These are phyloP conservation scores for Triplophysa dalaica DNA, from an alignment of 2,113 vertebrate genomes.

Conservation along the genomic window DNA sequence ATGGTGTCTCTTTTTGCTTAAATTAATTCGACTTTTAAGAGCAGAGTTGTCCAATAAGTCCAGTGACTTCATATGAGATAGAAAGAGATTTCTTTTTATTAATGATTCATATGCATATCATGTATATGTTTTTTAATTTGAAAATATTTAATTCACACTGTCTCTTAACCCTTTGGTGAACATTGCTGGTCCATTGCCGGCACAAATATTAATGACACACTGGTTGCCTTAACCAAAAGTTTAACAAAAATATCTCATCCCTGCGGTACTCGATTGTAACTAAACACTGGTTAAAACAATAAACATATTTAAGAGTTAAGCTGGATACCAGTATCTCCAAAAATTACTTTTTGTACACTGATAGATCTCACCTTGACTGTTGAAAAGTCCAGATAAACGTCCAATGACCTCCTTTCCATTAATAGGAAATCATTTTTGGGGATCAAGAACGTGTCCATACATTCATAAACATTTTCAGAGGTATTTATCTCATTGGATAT, in stretches of 20 bases:
- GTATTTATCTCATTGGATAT: not conserved
- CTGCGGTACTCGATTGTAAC: no score
- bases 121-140: no score
- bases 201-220: no score
- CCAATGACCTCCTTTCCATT: not conserved
- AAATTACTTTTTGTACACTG: not conserved
- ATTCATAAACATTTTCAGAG: slow-evolving; percentile 34
- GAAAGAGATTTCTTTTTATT: not conserved
- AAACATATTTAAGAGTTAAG: no score
- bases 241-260: no score
- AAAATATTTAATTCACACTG: no score
- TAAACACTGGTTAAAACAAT: no score
- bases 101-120: not conserved
- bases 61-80: slow-evolving; percentile 31
- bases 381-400: slow-evolving; percentile 38
- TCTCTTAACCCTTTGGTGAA: no score
- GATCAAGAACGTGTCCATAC: slow-evolving; percentile 21
- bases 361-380: slow-evolving; percentile 35
- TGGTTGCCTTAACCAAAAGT: no score
- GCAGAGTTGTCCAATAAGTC: slow-evolving; percentile 52
- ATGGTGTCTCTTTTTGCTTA: slow-evolving; percentile 50
- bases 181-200: no score
- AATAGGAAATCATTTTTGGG: slow-evolving; percentile 9
- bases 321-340: no score
- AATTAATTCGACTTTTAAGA: slow-evolving; percentile 40